Base-by-base conservation (phyloP, 2,888 invertebrate genomes). In the Drosophila fulvimacula region DNA sequence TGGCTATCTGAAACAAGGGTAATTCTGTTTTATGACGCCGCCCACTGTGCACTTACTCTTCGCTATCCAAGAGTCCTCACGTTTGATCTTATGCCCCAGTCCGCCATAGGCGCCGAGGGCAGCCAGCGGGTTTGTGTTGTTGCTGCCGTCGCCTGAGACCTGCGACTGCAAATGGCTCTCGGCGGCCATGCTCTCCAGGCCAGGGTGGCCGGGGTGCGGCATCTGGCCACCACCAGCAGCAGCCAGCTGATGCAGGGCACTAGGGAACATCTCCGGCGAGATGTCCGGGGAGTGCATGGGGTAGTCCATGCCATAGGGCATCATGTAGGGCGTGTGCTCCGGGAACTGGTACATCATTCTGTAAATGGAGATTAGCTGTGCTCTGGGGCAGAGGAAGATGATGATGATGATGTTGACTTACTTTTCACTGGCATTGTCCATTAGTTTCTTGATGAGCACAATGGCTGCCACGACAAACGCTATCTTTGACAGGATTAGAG, bases 401-500 rank as follows among this genome's bases (percentile, higher is more conserved):
- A 13, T 19, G 2, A n/a, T 19, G 3, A 21, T 17, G 32, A 11
- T n/a, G 15, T 13, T 1, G 13, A 71, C 85, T 85, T 79, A 93
- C 93, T 93, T 92, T 73, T 92, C 92, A n/a, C 90, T 81, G 6
- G 92, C 94, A 55, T 93, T 94, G 69, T 95, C 95, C 90, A 95
- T 94, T 13, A 95, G 89, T 83, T 93, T 94, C 91, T 95, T 95
- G 71, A 94, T 89, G 5, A 95, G 93, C 90, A 96, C 93, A 73
- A 94, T 93, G 0, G 93, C 93, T 0, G 96, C 94, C 13, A 95
- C 93, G n/a, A 95, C 77, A 13, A 96, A 92, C 0, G 96, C 96
- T 70, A 95, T 85, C 85, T 96, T 96, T 55, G 95, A 95, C 49
- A 95, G 93, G n/a, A 95, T 91, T 74, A 96, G 93, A 0, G 96